Conservation (phyloP, 2,113 vertebrate species). For the Herpetotheres cachinnans region DNA sequence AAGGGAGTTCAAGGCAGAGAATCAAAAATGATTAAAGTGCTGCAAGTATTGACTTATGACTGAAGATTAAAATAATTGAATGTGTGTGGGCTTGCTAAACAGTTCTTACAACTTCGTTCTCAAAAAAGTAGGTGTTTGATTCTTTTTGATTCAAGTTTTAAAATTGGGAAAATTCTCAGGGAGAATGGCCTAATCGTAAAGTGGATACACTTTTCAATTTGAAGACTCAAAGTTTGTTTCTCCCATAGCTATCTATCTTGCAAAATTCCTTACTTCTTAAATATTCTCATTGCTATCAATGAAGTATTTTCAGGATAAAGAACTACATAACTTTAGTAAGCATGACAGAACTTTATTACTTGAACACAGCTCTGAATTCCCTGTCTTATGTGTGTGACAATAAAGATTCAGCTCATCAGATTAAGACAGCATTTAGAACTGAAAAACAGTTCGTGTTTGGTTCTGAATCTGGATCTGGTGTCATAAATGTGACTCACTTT, state of each 20-base stretch:
- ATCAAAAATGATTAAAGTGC: conserved; percentile 45
- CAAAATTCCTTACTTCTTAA: background rate
- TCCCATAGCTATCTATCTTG: background rate
- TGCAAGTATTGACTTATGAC: conserved; percentile 35
- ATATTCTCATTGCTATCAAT: background rate
- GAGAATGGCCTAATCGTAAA: background rate
- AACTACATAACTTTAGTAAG: background rate
- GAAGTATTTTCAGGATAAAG: background rate
- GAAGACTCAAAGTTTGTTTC: background rate
- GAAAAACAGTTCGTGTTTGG: background rate
- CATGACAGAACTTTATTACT: background rate
- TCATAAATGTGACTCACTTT: background rate
- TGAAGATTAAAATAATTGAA: conserved; percentile 47
- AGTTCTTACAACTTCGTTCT: background rate
- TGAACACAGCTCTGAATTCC: background rate
- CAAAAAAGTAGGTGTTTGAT: background rate
- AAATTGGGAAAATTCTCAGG: background rate
- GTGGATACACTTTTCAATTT: background rate
- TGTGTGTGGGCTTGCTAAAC: background rate
- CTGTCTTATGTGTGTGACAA: background rate
- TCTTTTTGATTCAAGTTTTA: background rate
- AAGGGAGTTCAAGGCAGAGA: conserved; percentile 25
- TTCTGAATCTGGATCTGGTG: background rate
- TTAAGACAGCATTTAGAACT: background rate
- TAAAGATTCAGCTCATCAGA: background rate